These are phyloP conservation scores for Drosophila pseudoobscura DNA, from an alignment of 1,140 invertebrate genomes.

Conservation along the genomic window DNA sequence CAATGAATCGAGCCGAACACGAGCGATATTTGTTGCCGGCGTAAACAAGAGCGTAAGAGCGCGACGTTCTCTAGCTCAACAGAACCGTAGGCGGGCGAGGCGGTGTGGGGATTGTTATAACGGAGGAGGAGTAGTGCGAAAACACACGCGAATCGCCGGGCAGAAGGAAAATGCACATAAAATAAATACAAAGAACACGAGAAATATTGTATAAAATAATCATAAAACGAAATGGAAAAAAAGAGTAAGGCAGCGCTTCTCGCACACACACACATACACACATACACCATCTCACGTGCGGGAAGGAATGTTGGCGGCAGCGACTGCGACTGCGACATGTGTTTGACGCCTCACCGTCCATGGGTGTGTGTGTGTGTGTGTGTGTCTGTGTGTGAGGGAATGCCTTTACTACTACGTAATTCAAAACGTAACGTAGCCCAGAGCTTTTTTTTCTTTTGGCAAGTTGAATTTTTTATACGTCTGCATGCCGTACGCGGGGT, in stretches of 20 bases:
- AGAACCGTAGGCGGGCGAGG: constrained; percentile 37
- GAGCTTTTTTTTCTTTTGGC: constrained; percentile 45
- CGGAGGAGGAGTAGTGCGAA: constrained; percentile 12
- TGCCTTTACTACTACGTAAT: constrained; percentile 72
- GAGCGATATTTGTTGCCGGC: constrained; percentile 8
- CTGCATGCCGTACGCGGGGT: constrained; percentile 26
- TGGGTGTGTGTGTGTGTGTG: constrained; percentile 19
- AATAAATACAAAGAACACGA: constrained; percentile 56
- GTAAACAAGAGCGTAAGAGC: constrained; percentile 18
- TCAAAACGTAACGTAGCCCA: constrained; percentile 47
- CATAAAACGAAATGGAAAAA: constrained; percentile 55
- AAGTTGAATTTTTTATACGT: constrained; percentile 56
- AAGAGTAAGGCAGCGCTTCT: constrained; percentile 46
- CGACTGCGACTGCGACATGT: constrained; percentile 48
- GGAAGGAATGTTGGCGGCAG: constrained; percentile 58
- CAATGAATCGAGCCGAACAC: constrained; percentile 45
- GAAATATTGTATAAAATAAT: constrained; percentile 66
- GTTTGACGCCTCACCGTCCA: constrained; percentile 46
- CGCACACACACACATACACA: constrained; percentile 35
- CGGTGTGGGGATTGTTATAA: background rate
- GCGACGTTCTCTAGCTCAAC: constrained; percentile 48
- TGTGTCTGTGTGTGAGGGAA: constrained; percentile 53
- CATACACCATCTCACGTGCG: constrained; percentile 20
- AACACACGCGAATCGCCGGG: constrained; percentile 70
- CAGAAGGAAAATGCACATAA: constrained; percentile 71